These are phyloP conservation scores for Myxocyprinus asiaticus DNA, from an alignment of 2,113 vertebrate species.

Conservation along the genomic window DNA sequence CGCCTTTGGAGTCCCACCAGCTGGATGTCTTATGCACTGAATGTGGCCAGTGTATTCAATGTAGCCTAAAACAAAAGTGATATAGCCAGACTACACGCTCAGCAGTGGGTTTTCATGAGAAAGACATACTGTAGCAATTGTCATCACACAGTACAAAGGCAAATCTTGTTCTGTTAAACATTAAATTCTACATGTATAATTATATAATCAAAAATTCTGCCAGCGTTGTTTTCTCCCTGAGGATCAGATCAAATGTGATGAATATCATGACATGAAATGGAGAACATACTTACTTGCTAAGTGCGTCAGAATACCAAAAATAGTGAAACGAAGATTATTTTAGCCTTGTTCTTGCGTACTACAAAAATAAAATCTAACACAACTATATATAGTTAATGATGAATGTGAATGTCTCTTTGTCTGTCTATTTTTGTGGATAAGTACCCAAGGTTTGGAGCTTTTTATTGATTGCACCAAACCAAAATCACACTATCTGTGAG, in stretches of 20 bases:
- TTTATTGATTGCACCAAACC: too few species aligned
- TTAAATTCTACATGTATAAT: slow-evolving; percentile 1
- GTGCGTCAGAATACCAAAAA: not conserved
- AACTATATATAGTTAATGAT: too few species aligned
- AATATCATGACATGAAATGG: not conserved
- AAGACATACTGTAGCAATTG: not conserved
- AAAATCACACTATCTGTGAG: too few species aligned
- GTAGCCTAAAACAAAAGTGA: slow-evolving; percentile 31
- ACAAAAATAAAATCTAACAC: too few species aligned
- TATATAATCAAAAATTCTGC: not conserved
- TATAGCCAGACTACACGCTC: slow-evolving; percentile 27
- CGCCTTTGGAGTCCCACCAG: slow-evolving; percentile 25
- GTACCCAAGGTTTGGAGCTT: too few species aligned
- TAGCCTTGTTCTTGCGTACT: not conserved
- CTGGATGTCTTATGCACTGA: slow-evolving; percentile 26
- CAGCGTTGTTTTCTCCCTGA: not conserved
- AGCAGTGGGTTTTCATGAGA: not conserved
- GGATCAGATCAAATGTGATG: not conserved
- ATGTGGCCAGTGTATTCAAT: not conserved
- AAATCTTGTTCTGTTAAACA: not conserved
- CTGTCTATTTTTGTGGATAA: too few species aligned
- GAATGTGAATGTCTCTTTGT: too few species aligned
- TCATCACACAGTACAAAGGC: slow-evolving; percentile 1
- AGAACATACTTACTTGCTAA: not conserved
- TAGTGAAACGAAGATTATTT: not conserved